These are phyloP conservation scores for Botrylloides violaceus DNA, from an alignment of 23 tunicate species.

Conservation along the genomic window DNA sequence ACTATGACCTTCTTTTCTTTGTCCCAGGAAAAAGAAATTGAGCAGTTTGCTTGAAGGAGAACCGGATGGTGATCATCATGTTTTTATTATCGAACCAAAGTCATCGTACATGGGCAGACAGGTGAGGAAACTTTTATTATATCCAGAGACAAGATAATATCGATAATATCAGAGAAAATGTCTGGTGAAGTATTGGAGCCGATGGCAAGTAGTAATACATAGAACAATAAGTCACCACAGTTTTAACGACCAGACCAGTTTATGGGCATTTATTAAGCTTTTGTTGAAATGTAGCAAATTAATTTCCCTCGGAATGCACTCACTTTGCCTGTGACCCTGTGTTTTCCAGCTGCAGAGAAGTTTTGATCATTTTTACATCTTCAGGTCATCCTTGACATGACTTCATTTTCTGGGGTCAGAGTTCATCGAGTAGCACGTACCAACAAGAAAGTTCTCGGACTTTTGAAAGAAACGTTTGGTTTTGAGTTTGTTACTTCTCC, in stretches of 20 bases:
- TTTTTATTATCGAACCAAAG: constrained; percentile 20
- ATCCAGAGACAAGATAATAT: too few relatives aligned
- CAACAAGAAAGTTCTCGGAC: constrained; percentile 19
- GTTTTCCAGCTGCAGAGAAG: too few relatives aligned
- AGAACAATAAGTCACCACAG: too few relatives aligned
- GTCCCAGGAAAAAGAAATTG: constrained; percentile 9
- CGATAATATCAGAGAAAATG: too few relatives aligned
- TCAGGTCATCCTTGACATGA: constrained; percentile 28
- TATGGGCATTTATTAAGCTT: too few relatives aligned
- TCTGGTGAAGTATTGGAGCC: too few relatives aligned
- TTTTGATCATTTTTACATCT: background rate
- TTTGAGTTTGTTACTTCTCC: constrained; percentile 9
- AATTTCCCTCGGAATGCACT: too few relatives aligned
- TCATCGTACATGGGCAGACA: constrained; percentile 11
- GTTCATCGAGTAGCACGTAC: constrained; percentile 1
- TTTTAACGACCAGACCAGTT: too few relatives aligned
- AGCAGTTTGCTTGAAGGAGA: constrained; percentile 1
- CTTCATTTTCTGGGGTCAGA: constrained; percentile 2
- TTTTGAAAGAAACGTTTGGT: constrained; percentile 9
- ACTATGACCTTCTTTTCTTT: background rate
- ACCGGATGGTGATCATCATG: background rate
- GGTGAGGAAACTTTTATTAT: too few relatives aligned
- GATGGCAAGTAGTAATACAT: too few relatives aligned
- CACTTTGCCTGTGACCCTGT: too few relatives aligned
- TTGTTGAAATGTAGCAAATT: too few relatives aligned